Conservation (phyloP, 1,140 invertebrate genomes). For the Polypedilum pembai region DNA sequence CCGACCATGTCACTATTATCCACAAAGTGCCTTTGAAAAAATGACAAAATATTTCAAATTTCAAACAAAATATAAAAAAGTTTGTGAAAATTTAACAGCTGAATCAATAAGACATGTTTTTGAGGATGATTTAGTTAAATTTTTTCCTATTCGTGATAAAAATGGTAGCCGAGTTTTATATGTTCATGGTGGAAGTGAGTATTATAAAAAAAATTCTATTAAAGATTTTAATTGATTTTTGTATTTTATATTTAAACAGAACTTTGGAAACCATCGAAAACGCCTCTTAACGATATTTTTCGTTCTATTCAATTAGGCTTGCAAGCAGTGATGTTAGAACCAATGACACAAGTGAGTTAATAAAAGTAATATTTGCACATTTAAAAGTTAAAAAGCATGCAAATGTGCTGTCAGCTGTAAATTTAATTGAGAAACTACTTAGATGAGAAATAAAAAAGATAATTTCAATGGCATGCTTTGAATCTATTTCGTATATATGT, state of each 20-base stretch:
- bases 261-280: slow-evolving; percentile 58
- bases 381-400: background rate
- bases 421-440: background rate
- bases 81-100: slow-evolving; percentile 47
- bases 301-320: slow-evolving; percentile 51
- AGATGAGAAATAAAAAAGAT: background rate
- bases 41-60: slow-evolving; percentile 54
- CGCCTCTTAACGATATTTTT: slow-evolving; percentile 51
- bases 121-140: slow-evolving; percentile 47
- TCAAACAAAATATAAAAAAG: slow-evolving; percentile 48
- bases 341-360: slow-evolving; percentile 51
- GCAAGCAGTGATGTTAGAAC: slow-evolving; percentile 53
- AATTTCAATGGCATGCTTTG: background rate
- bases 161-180: slow-evolving; percentile 51
- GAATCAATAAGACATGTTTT: slow-evolving; percentile 45
- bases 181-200: slow-evolving; percentile 50
- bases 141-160: slow-evolving; percentile 50
- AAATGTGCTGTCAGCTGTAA: background rate
- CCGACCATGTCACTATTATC: slow-evolving; percentile 59
- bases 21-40: slow-evolving; percentile 51
- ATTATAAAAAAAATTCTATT: slow-evolving; percentile 13
- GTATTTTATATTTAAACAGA: slow-evolving; percentile 41
- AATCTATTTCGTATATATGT: background rate
- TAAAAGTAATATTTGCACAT: slow-evolving; percentile 40
- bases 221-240: background rate